phyloP scores from a whole-genome alignment of 1,140 invertebrate genomes.

The Centruroides sculpturatus region DNA sequence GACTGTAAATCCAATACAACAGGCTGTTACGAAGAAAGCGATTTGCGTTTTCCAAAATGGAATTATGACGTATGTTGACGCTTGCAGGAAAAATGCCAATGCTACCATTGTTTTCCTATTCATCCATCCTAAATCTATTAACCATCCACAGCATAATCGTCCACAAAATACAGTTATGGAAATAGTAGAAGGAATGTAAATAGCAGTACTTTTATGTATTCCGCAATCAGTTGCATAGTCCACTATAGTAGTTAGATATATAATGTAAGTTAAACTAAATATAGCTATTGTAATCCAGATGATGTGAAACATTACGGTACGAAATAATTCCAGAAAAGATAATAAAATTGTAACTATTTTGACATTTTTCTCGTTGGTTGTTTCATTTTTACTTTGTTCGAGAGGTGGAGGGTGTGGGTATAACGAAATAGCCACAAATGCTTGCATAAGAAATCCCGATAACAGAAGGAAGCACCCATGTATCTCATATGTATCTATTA shows the following conservation, averaged over 20 bases:
- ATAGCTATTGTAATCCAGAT: too few relatives aligned
- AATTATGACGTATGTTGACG: slow-evolving; percentile 1
- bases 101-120: slow-evolving; percentile 13
- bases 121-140: slow-evolving; percentile 13
- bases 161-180: slow-evolving; percentile 15
- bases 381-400: too few relatives aligned
- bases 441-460: slow-evolving; percentile 9
- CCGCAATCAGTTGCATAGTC: slow-evolving; percentile 19
- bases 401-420: too few relatives aligned
- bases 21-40: slow-evolving; percentile 3
- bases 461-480: slow-evolving; percentile 13
- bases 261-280: not conserved
- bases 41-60: slow-evolving; percentile 9
- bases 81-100: slow-evolving; percentile 8
- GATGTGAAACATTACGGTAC: too few relatives aligned
- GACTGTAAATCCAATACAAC: slow-evolving; percentile 4
- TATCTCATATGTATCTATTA: slow-evolving; percentile 19
- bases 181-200: slow-evolving; percentile 13
- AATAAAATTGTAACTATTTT: too few relatives aligned
- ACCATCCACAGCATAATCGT: slow-evolving; percentile 13
- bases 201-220: slow-evolving; percentile 4
- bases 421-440: slow-evolving; percentile 6
- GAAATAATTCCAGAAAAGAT: too few relatives aligned
- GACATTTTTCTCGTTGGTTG: too few relatives aligned
- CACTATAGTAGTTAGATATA: slow-evolving; percentile 14